phyloP scores from a whole-genome alignment of 2,797 vertebrate species.

The Callimico goeldii region DNA sequence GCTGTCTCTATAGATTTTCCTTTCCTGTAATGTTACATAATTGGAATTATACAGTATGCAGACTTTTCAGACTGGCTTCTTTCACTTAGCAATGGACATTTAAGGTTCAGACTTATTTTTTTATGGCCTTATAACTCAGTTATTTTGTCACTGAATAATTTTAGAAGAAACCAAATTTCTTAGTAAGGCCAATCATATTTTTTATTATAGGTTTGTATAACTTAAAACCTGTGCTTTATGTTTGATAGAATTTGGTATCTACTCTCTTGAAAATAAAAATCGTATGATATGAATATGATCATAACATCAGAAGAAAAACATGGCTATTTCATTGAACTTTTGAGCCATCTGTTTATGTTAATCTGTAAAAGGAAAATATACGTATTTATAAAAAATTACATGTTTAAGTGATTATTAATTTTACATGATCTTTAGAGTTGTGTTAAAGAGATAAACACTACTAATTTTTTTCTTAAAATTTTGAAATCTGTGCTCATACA shows the following conservation, averaged over 20 bases:
- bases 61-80: neutral
- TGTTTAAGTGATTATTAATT: neutral
- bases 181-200: neutral
- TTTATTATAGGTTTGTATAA: constrained; percentile 29
- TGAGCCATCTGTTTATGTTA: neutral
- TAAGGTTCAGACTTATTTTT: neutral
- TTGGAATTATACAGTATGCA: neutral
- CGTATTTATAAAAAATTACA: neutral
- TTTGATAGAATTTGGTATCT: neutral
- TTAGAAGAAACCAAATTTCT: neutral
- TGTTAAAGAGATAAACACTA: neutral
- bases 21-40: neutral
- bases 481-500: neutral
- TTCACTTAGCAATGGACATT: neutral
- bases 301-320: neutral
- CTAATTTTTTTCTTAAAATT: neutral
- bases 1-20: neutral
- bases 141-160: neutral
- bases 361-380: constrained; percentile 31
- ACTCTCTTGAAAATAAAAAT: constrained; percentile 24
- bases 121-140: neutral
- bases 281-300: neutral
- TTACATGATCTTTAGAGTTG: neutral
- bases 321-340: neutral
- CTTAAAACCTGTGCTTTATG: neutral